These are phyloP conservation scores for Ptychochromis oligacanthus DNA, from an alignment of 2,113 vertebrate species.

Conservation along the genomic window DNA sequence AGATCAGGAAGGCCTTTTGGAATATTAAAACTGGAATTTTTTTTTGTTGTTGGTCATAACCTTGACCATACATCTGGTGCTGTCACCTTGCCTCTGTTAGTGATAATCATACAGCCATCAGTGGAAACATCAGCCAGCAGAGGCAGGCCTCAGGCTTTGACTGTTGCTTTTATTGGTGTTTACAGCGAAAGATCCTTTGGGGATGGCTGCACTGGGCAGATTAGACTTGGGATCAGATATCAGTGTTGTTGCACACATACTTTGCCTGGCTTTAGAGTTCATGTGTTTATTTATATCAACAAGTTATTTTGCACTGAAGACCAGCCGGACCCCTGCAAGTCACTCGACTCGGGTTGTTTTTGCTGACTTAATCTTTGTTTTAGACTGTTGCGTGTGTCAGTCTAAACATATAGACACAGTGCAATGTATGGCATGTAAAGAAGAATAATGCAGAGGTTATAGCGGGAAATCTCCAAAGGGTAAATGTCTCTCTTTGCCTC, in stretches of 20 bases:
- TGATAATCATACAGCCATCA: neutral
- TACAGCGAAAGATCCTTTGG: neutral
- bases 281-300: slow-evolving; percentile 86
- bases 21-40: neutral
- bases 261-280: slow-evolving; percentile 46
- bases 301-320: slow-evolving; percentile 76
- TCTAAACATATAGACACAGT: neutral
- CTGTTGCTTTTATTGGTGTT: slow-evolving; percentile 27
- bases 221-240: slow-evolving; percentile 61
- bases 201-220: neutral
- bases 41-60: neutral
- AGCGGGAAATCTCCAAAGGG: neutral
- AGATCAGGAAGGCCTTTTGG: neutral
- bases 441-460: neutral
- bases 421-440: neutral
- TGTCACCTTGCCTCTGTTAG: neutral
- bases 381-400: neutral
- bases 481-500: slow-evolving; percentile 46
- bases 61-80: neutral
- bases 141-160: neutral
- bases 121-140: neutral
- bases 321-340: slow-evolving; percentile 41
- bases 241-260: slow-evolving; percentile 61
- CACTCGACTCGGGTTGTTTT: slow-evolving; percentile 24
- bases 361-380: slow-evolving; percentile 19